Conservation (phyloP, 2,113 vertebrate species). For the Strigops habroptila region DNA sequence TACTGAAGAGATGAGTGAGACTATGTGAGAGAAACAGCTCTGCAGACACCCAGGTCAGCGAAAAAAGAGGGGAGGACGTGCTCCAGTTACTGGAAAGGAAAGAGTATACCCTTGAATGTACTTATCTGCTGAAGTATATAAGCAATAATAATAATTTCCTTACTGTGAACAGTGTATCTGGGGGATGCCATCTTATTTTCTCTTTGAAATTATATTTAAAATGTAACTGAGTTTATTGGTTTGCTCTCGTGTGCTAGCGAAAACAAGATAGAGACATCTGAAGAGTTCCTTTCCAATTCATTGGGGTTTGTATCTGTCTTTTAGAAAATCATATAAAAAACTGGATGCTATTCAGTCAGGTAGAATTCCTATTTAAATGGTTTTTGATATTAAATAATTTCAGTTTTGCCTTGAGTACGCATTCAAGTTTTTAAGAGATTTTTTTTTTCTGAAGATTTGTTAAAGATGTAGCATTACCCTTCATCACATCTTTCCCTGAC, state of each 20-base stretch:
- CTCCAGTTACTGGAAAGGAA: no score
- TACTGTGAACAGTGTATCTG: not conserved
- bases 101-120: not conserved
- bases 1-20: no score
- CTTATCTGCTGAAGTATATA: not conserved
- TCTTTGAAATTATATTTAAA: not conserved
- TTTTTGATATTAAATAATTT: not conserved
- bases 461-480: not conserved
- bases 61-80: no score
- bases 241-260: rapidly evolving
- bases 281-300: not conserved
- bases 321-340: not conserved
- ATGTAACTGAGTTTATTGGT: not conserved
- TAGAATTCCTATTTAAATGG: not conserved
- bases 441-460: not conserved
- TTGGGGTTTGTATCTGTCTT: not conserved
- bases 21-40: no score
- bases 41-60: no score
- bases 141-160: not conserved
- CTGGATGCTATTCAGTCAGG: not conserved
- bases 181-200: not conserved
- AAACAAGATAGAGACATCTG: not conserved
- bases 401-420: not conserved
- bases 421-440: not conserved
- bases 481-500: not conserved